These are phyloP conservation scores for Dryas iulia DNA, from an alignment of 1,140 invertebrate genomes.

Conservation along the genomic window DNA sequence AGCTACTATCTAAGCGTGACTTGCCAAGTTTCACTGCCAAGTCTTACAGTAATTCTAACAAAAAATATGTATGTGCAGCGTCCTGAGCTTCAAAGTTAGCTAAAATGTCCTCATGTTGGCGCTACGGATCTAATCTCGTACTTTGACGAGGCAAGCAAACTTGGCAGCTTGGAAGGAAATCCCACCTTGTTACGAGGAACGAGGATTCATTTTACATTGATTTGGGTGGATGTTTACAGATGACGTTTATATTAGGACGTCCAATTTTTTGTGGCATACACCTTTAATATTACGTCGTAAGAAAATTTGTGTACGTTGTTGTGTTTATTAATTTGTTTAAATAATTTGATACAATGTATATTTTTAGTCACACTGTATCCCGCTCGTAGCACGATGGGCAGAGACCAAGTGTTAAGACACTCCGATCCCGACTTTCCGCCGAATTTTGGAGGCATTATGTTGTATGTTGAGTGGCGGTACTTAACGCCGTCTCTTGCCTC, in stretches of 20 bases:
- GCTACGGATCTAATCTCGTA: slow-evolving; percentile 29
- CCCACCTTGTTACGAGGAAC: not conserved
- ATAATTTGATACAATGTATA: not conserved
- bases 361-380: too few species aligned
- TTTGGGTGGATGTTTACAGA: slow-evolving; percentile 18
- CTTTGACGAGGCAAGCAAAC: slow-evolving; percentile 29
- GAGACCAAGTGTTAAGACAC: too few species aligned
- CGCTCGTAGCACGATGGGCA: too few species aligned
- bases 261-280: slow-evolving; percentile 29
- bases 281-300: slow-evolving; percentile 22
- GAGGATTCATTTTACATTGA: not conserved
- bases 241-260: slow-evolving; percentile 27
- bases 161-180: not conserved
- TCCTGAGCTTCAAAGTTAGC: slow-evolving; percentile 26
- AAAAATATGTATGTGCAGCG: slow-evolving; percentile 27
- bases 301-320: slow-evolving; percentile 16
- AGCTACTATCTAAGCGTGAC: slow-evolving; percentile 5
- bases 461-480: too few species aligned
- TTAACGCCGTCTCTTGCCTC: too few species aligned
- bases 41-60: slow-evolving; percentile 26
- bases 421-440: too few species aligned
- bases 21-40: slow-evolving; percentile 15
- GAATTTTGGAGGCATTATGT: too few species aligned
- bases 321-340: not conserved
- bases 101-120: slow-evolving; percentile 21